Evolutionary conservation across 1,140 invertebrate species (phyloP).

Genomic region (Drosophila kohkoa): DNA sequence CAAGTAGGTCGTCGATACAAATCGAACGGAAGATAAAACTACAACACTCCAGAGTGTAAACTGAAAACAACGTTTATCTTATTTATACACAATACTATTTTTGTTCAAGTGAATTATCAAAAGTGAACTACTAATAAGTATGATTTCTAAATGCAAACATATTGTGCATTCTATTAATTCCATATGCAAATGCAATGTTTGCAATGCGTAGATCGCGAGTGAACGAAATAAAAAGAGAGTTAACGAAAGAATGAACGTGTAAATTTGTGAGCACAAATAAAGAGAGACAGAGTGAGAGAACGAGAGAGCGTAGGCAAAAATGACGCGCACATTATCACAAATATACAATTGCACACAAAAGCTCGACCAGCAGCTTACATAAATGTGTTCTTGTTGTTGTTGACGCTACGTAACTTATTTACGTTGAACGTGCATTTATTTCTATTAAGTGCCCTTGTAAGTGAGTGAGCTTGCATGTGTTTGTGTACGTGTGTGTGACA

Average conservation of each 20-base stretch:
- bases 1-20: conserved; percentile 60
- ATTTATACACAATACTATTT: conserved; percentile 9
- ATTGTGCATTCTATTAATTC: neutral
- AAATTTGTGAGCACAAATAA: too few relatives aligned
- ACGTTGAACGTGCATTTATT: conserved; percentile 24
- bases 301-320: neutral
- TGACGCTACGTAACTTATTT: conserved; percentile 42
- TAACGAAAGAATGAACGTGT: neutral
- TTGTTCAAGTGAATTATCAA: conserved; percentile 18
- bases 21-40: neutral
- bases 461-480: neutral
- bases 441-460: conserved; percentile 25
- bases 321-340: conserved; percentile 20
- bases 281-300: conserved; percentile 1
- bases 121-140: conserved; percentile 27
- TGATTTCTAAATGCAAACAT: conserved; percentile 7
- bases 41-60: conserved; percentile 13
- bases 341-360: conserved; percentile 15
- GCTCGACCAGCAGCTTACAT: conserved; percentile 40
- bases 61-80: neutral
- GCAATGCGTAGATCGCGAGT: conserved; percentile 41
- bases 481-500: neutral
- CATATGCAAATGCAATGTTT: conserved; percentile 21
- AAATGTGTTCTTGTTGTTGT: conserved; percentile 20
- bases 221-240: neutral